phyloP scores from a whole-genome alignment of 2,888 invertebrate species.

The Gandaritis pyraliata region DNA sequence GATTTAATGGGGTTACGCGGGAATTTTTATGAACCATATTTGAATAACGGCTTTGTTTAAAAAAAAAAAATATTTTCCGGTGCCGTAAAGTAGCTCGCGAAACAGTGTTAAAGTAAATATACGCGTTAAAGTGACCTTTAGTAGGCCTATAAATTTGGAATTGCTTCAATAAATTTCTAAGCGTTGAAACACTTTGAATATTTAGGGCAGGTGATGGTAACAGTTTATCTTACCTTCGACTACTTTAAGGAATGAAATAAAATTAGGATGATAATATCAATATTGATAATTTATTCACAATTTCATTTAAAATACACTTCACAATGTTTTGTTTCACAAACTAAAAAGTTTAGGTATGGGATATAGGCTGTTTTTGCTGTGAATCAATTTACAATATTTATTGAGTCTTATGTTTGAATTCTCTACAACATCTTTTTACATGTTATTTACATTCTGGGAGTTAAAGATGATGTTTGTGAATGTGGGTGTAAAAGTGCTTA shows the following conservation, averaged over 20 bases:
- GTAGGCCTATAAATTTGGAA: constrained; percentile 20
- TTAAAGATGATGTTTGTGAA: constrained; percentile 60
- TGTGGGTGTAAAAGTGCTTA: constrained; percentile 37
- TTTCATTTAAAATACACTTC: constrained; percentile 85
- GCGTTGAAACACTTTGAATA: constrained; percentile 10
- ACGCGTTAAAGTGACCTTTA: constrained; percentile 8
- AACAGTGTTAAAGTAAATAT: constrained; percentile 15
- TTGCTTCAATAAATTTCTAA: constrained; percentile 24
- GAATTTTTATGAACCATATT: constrained; percentile 35
- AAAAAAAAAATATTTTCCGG: constrained; percentile 18
- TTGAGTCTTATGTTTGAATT: constrained; percentile 59
- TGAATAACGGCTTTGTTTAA: constrained; percentile 30
- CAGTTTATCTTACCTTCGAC: constrained; percentile 1
- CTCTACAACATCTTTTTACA: constrained; percentile 75
- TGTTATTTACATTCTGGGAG: constrained; percentile 73
- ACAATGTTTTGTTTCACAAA: constrained; percentile 82
- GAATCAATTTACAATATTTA: constrained; percentile 74
- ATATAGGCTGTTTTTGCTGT: constrained; percentile 75
- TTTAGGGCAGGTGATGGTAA: constrained; percentile 16
- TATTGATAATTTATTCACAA: constrained; percentile 85
- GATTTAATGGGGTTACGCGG: constrained; percentile 30
- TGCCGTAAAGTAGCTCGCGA: constrained; percentile 13
- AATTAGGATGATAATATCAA: constrained; percentile 74
- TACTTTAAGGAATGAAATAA: constrained; percentile 33
- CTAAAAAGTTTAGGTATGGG: constrained; percentile 82